Base-by-base conservation (phyloP, 2,113 vertebrate species). In the Callorhinus ursinus region DNA sequence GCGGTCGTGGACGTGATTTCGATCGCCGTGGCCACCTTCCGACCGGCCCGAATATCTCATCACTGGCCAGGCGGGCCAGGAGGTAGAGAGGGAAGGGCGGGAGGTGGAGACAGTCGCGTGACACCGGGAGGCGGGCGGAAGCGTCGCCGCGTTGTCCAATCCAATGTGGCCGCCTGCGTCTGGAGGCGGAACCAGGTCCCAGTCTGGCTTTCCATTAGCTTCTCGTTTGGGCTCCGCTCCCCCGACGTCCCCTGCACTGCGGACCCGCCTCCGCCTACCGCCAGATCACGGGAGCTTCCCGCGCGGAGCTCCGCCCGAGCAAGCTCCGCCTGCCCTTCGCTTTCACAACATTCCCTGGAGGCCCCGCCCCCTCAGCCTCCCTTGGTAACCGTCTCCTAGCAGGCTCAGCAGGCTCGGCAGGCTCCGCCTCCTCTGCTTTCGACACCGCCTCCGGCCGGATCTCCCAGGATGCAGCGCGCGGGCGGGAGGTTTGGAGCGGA, bases 71-170 rank as follows among this genome's bases (percentile, higher is more conserved):
- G 33, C 39, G 42, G 77, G 92, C 95, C 93, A 74, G 19, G 46
- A 82, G 36, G 88, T 8, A 22, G 33, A 31, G 21, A 51, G 59
- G 39, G 82, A 61, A 85, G 76, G 22, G 55, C 46, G 28, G 95
- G 53, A 53, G 67, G 82, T 46, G 39, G 51, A n/a, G 89, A 88
- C 26, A 14, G 96, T 96, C 95, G 95, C 97, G 97, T 98, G 98
- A 98, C 96, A 97, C 88, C 42, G 33, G 82, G 91, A 95, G 74
- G 67, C 87, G 63, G 89, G 93, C 87, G 88, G 93, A 96, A 93
- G 96, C 88, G 55, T 42, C 4, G 28, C n/a, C 4, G 2, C 18
- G 13, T 9, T 2, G 24, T 8, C 97, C 97, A 96, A 98, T 97
- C 97, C 46, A 1, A 15, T 4, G 46, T 7, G 21, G 74, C 71